Conservation (phyloP, 2,797 vertebrate species). For the Halcyon chelicuti region DNA sequence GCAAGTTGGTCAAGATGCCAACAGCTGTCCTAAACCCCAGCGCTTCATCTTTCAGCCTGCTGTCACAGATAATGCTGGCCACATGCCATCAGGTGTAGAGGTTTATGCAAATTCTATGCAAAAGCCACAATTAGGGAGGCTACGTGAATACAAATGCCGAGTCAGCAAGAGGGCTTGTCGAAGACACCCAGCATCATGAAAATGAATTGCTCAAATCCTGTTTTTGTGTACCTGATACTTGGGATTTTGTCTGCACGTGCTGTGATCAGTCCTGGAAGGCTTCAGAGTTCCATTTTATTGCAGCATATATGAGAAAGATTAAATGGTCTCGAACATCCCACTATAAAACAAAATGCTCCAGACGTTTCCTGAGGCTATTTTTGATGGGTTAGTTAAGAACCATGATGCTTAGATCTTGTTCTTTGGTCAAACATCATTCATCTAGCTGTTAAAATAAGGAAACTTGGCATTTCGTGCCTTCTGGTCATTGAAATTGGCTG, state of each 20-base stretch:
- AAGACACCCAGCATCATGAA: not conserved
- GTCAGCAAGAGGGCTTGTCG: not conserved
- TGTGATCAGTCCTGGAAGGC: not conserved
- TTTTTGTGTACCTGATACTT: not conserved
- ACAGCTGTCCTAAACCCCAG: not conserved
- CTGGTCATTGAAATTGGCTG: not conserved
- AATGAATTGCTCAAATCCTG: not conserved
- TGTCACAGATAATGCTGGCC: not conserved
- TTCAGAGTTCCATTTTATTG: not conserved
- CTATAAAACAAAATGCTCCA: not conserved
- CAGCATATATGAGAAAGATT: not conserved
- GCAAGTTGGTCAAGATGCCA: not conserved
- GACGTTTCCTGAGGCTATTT: conserved; percentile 13
- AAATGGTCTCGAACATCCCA: not conserved
- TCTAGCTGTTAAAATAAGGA: not conserved
- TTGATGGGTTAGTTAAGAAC: conserved; percentile 25
- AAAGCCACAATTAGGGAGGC: not conserved
- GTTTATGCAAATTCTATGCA: not conserved
- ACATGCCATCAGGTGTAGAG: too few species aligned
- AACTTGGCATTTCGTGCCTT: conserved; percentile 16
- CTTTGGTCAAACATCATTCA: conserved; percentile 38
- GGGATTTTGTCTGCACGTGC: not conserved
- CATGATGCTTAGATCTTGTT: conserved; percentile 2
- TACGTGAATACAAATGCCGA: not conserved
- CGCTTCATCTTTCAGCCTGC: not conserved